These are phyloP conservation scores for Myotis pilosus DNA, from an alignment of 2,797 vertebrate genomes.

Conservation along the genomic window DNA sequence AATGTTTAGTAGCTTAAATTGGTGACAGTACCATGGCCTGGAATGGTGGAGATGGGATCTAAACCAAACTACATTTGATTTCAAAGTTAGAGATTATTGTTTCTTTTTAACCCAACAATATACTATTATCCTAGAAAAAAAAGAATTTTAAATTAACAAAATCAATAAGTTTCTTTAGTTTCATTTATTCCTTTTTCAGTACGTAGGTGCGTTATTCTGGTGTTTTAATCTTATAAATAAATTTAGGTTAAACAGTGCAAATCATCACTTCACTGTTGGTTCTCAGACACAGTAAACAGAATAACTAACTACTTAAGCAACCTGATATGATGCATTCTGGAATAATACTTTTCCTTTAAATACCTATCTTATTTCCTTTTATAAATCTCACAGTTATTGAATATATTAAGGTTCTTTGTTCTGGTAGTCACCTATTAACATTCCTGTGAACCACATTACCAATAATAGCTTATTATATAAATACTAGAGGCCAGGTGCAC, in stretches of 20 bases:
- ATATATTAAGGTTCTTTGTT: background rate
- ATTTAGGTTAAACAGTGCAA: background rate
- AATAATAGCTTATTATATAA: background rate
- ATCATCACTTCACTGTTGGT: background rate
- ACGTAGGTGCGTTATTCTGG: background rate
- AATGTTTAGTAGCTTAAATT: background rate
- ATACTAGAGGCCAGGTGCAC: too few species aligned
- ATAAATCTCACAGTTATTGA: background rate
- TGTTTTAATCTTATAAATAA: background rate
- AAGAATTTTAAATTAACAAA: slow-evolving; percentile 3
- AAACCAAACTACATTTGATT: background rate
- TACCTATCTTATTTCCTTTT: background rate
- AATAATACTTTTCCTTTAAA: background rate
- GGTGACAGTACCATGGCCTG: background rate
- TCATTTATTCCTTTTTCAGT: background rate
- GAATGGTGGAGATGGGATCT: background rate
- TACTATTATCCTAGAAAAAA: background rate
- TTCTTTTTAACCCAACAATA: background rate
- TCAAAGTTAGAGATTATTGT: background rate
- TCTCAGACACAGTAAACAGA: background rate
- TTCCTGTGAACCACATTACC: background rate
- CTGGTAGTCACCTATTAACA: background rate
- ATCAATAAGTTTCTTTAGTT: background rate
- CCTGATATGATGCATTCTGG: background rate
- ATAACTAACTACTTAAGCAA: background rate